Base-by-base conservation (phyloP, 1,140 invertebrate genomes). In the Zaprionus davidi region DNA sequence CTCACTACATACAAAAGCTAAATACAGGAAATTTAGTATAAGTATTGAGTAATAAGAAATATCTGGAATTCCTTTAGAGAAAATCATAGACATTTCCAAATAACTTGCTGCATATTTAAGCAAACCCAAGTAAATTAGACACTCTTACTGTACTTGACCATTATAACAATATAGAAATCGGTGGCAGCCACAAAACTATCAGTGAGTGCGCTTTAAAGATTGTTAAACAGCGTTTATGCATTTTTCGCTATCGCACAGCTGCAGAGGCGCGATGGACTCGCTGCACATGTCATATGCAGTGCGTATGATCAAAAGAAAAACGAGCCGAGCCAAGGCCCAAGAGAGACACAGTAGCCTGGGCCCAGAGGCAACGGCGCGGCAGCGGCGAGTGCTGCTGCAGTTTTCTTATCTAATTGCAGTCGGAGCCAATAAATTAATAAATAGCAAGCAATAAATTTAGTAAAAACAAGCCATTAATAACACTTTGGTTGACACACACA, bases 391-490 rank as follows among this genome's bases (percentile, higher is more conserved):
- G 72, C 34, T 34, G 60, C 72, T 88, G 84, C 84, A 87, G 84
- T 88, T 87, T 87, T 88, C 84, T 87, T 87, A 87, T 87, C 85
- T 88, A 88, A 88, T 88, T 88, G 85, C 85, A 79, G 84, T 90
- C 84, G 84, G 90, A 85, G 85, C 81, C 85, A 79, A 88, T 88
- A 88, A 88, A 88, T 88, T 88, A 88, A 90, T 81, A 88, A 88
- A 88, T 84, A 88, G 79, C 78, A 81, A 88, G 85, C 85, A 90
- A 88, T 88, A 88, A 88, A 88, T 88, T 88, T 90, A 88, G 85
- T 88, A 90, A 88, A 88, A 88, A 88, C 84, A 88, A 88, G 84
- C 85, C 85, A 88, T 88, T 88, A 88, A 88, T 88, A 88, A 88
- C 84, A 88, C 81, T 90, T 88, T 90, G 81, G 84, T 90, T 88